Evolutionary conservation across 2,888 invertebrate species (phyloP), one percentile per base, ranked within the genome.

Genomic region (Sarcophaga subvicina): DNA sequence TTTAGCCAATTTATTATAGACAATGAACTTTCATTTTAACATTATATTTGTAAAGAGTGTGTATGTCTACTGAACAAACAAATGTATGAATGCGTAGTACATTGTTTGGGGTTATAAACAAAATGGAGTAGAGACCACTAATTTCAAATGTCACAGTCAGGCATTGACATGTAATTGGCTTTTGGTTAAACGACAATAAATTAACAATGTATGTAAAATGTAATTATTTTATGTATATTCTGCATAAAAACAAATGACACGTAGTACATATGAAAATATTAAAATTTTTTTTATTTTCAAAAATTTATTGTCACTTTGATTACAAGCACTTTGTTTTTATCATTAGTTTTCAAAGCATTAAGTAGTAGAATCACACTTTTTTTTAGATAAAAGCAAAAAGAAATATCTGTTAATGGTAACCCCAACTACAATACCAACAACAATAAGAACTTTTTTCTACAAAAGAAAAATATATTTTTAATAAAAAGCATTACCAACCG

Each of bases 121-220:
- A 88, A 87, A 85, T 88, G 87, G 59, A 85, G 84, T 83, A 78
- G 54, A 78, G 54, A 54, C 17, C 77, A 83, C 83, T 88, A 85
- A 85, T 87, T 87, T 72, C 69, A 85, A 87, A 87, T 88, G 88
- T 88, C 88, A 86, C 80, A 70, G 78, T 27, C 20, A 70, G 71
- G 70, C 70, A 86, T 72, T 85, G 85, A 81, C 88, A 78, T 78
- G 78, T 82, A 80, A 83, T 79, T 79, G 83, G 83, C 59, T 86
- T 67, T 83, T 80, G 73, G 76, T 86, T 77, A 69, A 83, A 73
- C 72, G 54, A 80, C 49, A 80, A 80, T 72, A 80, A 72, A 83
- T 79, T 76, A 60, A 80, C 59, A 27, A 72, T 14, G 54, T 54
- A 12, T 54, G 54, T 54, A 54, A 54, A 54, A 54, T 14, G 54